These are phyloP conservation scores for Drosophila willistoni DNA, from an alignment of 1,140 invertebrate genomes.

Conservation along the genomic window DNA sequence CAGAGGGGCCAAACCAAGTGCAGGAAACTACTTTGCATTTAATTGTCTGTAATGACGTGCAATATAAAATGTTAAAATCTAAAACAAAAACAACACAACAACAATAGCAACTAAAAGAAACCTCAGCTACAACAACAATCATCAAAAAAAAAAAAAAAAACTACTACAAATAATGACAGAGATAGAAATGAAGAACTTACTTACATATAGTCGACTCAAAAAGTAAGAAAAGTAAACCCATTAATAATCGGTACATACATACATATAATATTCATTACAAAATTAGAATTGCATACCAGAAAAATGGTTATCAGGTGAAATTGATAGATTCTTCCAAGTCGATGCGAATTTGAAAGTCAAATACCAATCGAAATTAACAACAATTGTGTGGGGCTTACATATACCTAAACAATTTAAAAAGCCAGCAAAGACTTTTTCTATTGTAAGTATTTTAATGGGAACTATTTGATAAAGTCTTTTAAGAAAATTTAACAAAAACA, in stretches of 20 bases:
- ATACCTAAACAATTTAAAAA: no score
- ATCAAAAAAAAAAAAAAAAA: not conserved
- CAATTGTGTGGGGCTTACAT: no score
- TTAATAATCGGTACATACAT: not conserved
- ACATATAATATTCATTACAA: not conserved
- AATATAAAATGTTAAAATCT: constrained; percentile 83
- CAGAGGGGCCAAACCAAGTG: constrained; percentile 63
- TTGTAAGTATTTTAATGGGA: no score
- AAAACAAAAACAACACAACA: constrained; percentile 43
- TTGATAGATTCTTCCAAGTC: no score
- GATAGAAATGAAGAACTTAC: not conserved
- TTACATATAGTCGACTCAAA: not conserved
- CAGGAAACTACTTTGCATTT: constrained; percentile 84
- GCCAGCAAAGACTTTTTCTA: no score
- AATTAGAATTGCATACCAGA: not conserved
- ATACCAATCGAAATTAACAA: no score
- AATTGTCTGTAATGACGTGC: constrained; percentile 83
- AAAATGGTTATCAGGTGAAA: no score
- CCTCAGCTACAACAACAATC: not conserved
- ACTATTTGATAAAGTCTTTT: no score
- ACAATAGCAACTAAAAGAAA: not conserved
- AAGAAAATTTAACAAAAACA: no score
- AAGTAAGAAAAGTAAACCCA: not conserved
- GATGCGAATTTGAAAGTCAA: no score
- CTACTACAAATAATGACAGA: constrained; percentile 5